These are phyloP conservation scores for Drosophila paracracens DNA, from an alignment of 2,888 invertebrate species.

Conservation along the genomic window DNA sequence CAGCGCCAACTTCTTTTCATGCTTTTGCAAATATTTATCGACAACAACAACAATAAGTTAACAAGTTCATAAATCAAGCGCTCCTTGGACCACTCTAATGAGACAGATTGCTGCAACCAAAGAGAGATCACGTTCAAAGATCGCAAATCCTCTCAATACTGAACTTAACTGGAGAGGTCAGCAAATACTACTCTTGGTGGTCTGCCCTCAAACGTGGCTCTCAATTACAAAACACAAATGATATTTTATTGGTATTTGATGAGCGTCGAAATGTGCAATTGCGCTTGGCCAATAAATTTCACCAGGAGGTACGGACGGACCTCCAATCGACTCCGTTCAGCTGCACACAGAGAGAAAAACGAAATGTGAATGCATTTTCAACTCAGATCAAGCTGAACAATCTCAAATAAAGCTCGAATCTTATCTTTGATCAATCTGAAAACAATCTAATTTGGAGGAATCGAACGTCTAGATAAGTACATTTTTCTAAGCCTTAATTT, in stretches of 20 bases:
- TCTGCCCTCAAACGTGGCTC: slow-evolving; percentile 27
- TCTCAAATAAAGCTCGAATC: neutral
- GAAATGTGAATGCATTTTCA: neutral
- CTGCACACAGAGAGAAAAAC: neutral
- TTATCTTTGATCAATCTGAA: neutral
- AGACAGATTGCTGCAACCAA: slow-evolving; percentile 70
- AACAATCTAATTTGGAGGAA: neutral
- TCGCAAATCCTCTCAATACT: slow-evolving; percentile 15
- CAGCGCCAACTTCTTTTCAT: slow-evolving; percentile 26
- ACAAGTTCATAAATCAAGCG: slow-evolving; percentile 65
- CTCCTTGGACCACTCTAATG: slow-evolving; percentile 71
- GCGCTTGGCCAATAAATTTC: slow-evolving; percentile 69
- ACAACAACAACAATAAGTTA: slow-evolving; percentile 40
- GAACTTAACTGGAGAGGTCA: slow-evolving; percentile 15
- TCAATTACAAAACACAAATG: slow-evolving; percentile 77
- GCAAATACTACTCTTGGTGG: slow-evolving; percentile 44
- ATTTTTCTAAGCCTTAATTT: neutral
- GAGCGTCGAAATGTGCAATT: slow-evolving; percentile 75
- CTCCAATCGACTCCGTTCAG: neutral
- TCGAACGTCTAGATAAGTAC: neutral
- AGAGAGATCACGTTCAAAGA: slow-evolving; percentile 19
- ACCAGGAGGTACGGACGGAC: neutral
- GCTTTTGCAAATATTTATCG: slow-evolving; percentile 70
- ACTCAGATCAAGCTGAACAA: neutral
- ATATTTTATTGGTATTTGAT: slow-evolving; percentile 79